Percentiles rank a stretch among this genome's conserved stretches.
phyloP scores from a whole-genome alignment of 2,888 invertebrate species.

The Aquatica leii region DNA sequence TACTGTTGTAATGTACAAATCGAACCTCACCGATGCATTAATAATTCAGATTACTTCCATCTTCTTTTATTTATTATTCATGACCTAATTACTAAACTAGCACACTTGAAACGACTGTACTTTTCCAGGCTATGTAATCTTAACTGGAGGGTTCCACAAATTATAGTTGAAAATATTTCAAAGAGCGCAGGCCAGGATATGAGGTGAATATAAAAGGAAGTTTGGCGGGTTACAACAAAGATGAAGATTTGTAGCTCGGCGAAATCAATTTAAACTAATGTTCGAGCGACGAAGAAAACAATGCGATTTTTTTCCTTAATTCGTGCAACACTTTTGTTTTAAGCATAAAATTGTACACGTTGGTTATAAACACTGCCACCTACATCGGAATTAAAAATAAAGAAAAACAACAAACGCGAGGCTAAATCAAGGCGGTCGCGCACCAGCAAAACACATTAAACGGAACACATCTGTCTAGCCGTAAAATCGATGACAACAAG shows the following conservation, averaged over 20 bases:
- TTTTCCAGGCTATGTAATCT: constrained; percentile 13
- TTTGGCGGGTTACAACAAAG: constrained; percentile 17
- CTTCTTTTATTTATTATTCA: constrained; percentile 13
- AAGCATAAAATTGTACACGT: neutral
- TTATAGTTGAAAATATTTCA: constrained; percentile 2
- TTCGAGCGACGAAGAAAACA: neutral
- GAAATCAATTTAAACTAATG: constrained; percentile 13
- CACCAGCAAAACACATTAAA: constrained; percentile 33
- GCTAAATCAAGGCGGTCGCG: constrained; percentile 24
- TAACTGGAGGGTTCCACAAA: constrained; percentile 13
- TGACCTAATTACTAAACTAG: constrained; percentile 11
- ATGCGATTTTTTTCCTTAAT: no score
- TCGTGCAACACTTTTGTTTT: neutral
- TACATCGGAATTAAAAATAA: neutral
- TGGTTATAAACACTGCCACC: constrained; percentile 7
- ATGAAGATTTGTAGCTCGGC: constrained; percentile 7
- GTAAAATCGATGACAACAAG: constrained; percentile 34
- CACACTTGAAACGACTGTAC: constrained; percentile 11
- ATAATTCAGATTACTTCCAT: neutral
- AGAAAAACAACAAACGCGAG: constrained; percentile 11
- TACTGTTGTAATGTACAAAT: neutral
- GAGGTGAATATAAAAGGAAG: constrained; percentile 17
- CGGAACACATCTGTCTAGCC: constrained; percentile 35
- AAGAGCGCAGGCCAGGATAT: constrained; percentile 14
- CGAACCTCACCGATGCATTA: neutral